Conservation (phyloP, 2,797 vertebrate genomes). For the Tiaroga cobitis region DNA sequence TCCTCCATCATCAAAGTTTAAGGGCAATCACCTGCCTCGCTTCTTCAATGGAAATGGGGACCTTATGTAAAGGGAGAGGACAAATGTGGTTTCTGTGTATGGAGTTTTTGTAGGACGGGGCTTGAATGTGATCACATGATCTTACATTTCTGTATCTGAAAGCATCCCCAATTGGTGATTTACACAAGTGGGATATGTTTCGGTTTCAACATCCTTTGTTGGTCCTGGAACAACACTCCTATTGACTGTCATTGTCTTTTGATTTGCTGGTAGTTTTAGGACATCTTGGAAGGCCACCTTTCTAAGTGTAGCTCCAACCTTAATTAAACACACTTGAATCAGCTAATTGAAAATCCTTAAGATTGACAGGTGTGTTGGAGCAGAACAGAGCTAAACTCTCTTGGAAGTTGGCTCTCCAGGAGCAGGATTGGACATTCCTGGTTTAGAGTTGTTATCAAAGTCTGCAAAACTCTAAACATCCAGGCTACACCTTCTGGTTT, state of each 20-base stretch:
- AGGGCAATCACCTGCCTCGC: constrained; percentile 71
- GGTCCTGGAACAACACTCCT: not conserved
- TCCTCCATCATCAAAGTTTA: constrained; percentile 72
- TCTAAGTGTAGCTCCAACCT: not conserved
- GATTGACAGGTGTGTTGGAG: not conserved
- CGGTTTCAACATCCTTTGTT: not conserved
- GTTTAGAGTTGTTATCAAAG: not conserved
- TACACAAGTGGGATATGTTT: not conserved
- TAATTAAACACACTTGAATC: not conserved
- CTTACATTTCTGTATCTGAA: constrained; percentile 14
- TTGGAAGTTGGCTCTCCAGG: not conserved
- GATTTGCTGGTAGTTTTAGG: not conserved
- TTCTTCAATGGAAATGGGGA: constrained; percentile 50
- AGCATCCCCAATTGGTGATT: not conserved
- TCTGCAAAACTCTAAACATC: not conserved
- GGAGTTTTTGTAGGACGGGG: not conserved
- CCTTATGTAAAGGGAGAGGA: not conserved
- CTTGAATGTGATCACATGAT: not conserved
- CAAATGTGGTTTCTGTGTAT: not conserved
- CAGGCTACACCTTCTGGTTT: not conserved
- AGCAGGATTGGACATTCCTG: not conserved
- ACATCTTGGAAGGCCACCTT: not conserved
- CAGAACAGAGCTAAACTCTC: not conserved
- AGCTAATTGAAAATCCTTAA: not conserved
- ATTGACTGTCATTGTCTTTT: not conserved